Evolutionary conservation across 2,797 vertebrate genomes (phyloP).

Genomic region (Gambusia yucatana): DNA sequence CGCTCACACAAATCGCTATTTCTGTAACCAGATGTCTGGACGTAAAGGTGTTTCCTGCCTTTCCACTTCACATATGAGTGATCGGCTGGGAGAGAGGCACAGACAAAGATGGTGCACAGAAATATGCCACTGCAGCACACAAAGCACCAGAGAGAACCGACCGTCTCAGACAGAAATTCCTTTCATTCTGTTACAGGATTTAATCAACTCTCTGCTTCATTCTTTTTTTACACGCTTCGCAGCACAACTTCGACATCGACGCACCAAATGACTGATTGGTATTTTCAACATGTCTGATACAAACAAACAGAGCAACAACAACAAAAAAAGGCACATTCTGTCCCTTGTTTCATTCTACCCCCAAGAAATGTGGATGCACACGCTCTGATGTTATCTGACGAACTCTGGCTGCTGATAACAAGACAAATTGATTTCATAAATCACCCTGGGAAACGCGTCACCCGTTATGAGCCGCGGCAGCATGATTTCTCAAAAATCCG

Average conservation of each 20-base stretch:
- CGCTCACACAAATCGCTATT: conserved; percentile 19
- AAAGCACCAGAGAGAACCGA: conserved; percentile 21
- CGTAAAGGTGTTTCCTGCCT: conserved; percentile 11
- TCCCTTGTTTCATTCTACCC: conserved; percentile 28
- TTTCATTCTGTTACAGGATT: conserved; percentile 43
- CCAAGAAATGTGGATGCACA: conserved; percentile 56
- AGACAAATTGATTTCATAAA: conserved; percentile 83
- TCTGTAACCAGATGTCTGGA: conserved; percentile 12
- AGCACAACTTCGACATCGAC: conserved; percentile 39
- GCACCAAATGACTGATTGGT: conserved; percentile 41
- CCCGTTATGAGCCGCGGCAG: conserved; percentile 62
- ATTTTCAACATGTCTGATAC: conserved; percentile 37
- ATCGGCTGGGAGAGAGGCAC: conserved; percentile 10
- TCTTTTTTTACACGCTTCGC: conserved; percentile 33
- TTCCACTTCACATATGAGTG: conserved; percentile 12
- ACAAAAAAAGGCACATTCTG: neutral
- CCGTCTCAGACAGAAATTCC: conserved; percentile 23
- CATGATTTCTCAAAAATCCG: conserved; percentile 66
- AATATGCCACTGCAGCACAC: conserved; percentile 32
- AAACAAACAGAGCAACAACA: conserved; percentile 3
- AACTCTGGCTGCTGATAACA: conserved; percentile 74
- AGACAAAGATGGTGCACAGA: conserved; percentile 23
- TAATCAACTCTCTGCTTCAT: conserved; percentile 50
- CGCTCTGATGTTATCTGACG: conserved; percentile 71
- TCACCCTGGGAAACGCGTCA: conserved; percentile 72